Percentiles rank a stretch among this genome's conserved stretches.
Evolutionary conservation across 2,797 vertebrate species (phyloP).

Genomic region (Buphagus erythrorhynchus): DNA sequence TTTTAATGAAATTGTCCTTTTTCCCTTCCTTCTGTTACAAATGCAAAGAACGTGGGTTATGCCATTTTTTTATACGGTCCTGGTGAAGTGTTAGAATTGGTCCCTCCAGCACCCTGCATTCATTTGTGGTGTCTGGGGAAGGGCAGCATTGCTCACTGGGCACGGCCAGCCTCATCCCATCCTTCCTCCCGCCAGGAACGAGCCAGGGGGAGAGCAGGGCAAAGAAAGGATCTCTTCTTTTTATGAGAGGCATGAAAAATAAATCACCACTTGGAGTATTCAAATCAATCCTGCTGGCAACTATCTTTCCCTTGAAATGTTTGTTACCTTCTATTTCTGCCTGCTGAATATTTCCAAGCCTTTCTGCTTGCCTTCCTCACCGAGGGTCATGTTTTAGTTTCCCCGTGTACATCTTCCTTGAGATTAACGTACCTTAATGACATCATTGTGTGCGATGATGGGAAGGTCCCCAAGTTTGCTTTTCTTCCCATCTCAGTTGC

Average conservation of each 20-base stretch:
- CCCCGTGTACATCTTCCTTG: neutral
- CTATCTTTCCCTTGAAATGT: conserved; percentile 72
- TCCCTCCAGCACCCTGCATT: conserved; percentile 35
- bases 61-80: conserved; percentile 15
- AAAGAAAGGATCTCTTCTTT: neutral
- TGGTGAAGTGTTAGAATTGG: conserved; percentile 47
- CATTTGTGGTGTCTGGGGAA: conserved; percentile 66
- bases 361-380: neutral
- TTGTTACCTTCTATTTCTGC: conserved; percentile 63
- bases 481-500: conserved; percentile 24
- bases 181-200: neutral
- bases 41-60: conserved; percentile 42
- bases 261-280: conserved; percentile 72
- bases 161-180: conserved; percentile 30
- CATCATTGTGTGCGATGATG: neutral
- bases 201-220: neutral
- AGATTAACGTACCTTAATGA: conserved; percentile 63
- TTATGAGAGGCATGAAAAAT: conserved; percentile 69
- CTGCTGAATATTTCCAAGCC: conserved; percentile 58
- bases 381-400: conserved; percentile 7
- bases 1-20: conserved; percentile 68
- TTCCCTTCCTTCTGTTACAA: conserved; percentile 54
- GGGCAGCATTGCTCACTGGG: conserved; percentile 59
- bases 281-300: conserved; percentile 74
- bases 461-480: conserved; percentile 52